Evolutionary conservation across 2,888 invertebrate genomes (phyloP).

Genomic region (Archips crataeganus): DNA sequence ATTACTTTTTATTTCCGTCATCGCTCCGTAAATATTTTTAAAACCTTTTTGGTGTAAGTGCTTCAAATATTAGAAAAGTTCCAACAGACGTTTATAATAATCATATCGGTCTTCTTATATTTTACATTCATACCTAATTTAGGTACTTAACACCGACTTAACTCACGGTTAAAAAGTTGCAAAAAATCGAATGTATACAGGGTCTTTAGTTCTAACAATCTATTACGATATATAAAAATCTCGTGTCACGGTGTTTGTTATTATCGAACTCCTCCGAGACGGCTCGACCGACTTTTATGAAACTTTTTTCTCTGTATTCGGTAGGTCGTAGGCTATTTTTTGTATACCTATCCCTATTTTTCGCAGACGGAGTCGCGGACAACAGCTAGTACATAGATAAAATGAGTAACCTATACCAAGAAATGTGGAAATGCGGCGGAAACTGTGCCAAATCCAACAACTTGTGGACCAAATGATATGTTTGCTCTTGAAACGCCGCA

Average conservation of each 20-base stretch:
- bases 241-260: too few species aligned
- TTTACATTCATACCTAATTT: not conserved
- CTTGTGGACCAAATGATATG: constrained; percentile 21
- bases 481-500: constrained; percentile 2
- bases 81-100: not conserved
- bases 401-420: not conserved
- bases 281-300: too few species aligned
- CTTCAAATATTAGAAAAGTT: not conserved
- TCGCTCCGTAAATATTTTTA: not conserved
- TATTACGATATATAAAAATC: too few species aligned
- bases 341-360: too few species aligned
- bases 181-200: too few species aligned
- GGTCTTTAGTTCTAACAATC: too few species aligned
- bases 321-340: too few species aligned
- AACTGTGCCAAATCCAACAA: constrained; percentile 28
- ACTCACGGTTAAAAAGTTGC: too few species aligned
- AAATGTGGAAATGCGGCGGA: constrained; percentile 8
- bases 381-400: not conserved
- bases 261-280: too few species aligned
- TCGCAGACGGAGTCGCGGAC: too few species aligned
- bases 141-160: too few species aligned
- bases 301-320: too few species aligned
- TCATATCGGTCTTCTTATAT: not conserved
- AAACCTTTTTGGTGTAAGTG: not conserved
- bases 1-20: constrained; percentile 11